Evolutionary conservation across 2,113 vertebrate species (phyloP), one percentile per base, ranked within the genome.

Genomic region (Pogona vitticeps): DNA sequence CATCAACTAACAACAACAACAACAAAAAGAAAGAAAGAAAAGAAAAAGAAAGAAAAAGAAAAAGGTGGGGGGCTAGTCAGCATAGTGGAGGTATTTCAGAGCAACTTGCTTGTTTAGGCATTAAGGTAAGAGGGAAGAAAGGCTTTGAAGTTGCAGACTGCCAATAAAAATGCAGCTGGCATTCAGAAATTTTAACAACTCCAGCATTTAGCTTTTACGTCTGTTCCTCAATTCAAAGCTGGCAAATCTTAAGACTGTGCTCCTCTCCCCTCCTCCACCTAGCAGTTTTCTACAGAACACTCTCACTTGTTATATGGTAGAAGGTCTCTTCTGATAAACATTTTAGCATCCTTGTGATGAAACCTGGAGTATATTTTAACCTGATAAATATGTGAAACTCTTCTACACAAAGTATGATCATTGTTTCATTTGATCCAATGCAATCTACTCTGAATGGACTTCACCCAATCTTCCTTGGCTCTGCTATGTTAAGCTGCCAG

Each of bases 161-260:
- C 94, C 95, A 96, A 96, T 97, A 97, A 97, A 97, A 97, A 91
- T 92, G 94, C 96, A 97, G 96, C 96, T 96, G 96, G 96, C 93
- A 96, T 94, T 95, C 93, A 94, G 88, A 92, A 91, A 91, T 91
- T 67, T 92, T 90, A 91, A 86, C 21, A 83, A 88, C 93, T 95
- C 93, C 95, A 95, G 95, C 91, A 92, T 33, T 93, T 92, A 95
- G 91, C 88, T 96, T 96, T 97, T 94, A 78, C 88, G 73, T 81
- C 90, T 79, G 2, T 82, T 92, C 70, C 81, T 93, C 88, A 89
- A 94, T 87, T 28, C 2, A 91, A 94, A 31, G 63, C 90, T 90
- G 88, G 92, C 93, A 86, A 84, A 85, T 87, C 72, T 90, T 90
- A 88, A n/a, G 91, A 92, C 93, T 92, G 80, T 83, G 63, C 89